phyloP scores from a whole-genome alignment of 2,797 vertebrate genomes.

The Cyclura pinguis region DNA sequence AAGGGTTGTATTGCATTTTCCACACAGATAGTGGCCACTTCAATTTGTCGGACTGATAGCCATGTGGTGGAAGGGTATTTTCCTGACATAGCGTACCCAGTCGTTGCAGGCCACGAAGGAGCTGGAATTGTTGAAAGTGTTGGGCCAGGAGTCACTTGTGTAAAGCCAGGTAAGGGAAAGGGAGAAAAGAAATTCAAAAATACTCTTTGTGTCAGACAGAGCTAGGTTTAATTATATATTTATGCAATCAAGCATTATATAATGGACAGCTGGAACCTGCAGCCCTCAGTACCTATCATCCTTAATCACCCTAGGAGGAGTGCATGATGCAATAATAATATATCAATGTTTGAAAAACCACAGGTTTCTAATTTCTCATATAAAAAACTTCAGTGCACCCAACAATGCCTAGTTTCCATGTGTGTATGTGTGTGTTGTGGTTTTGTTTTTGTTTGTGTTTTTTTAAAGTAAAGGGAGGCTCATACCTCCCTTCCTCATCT shows the following conservation, averaged over 20 bases:
- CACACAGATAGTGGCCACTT: slow-evolving; percentile 86
- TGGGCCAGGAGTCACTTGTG: slow-evolving; percentile 89
- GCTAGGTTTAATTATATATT: too few species aligned
- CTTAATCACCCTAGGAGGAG: background rate
- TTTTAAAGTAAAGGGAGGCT: too few species aligned
- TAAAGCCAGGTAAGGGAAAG: slow-evolving; percentile 85
- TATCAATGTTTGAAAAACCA: background rate
- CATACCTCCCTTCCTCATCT: too few species aligned
- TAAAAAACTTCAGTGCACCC: background rate
- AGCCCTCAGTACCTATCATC: background rate
- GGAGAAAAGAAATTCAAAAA: background rate
- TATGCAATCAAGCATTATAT: too few species aligned
- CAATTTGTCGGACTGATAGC: slow-evolving; percentile 89
- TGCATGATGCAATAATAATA: background rate
- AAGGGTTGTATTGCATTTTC: background rate
- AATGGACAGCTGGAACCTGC: background rate
- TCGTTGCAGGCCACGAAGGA: slow-evolving; percentile 90
- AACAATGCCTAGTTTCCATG: background rate
- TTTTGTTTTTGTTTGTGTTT: too few species aligned
- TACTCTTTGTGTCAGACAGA: background rate
- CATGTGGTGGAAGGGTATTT: slow-evolving; percentile 80
- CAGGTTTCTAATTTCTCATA: too few species aligned
- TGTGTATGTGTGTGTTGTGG: too few species aligned
- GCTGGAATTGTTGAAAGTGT: slow-evolving; percentile 93
- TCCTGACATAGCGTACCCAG: slow-evolving; percentile 80